Evolutionary conservation across 2,797 vertebrate genomes (phyloP).

Genomic region (Astyanax mexicanus): DNA sequence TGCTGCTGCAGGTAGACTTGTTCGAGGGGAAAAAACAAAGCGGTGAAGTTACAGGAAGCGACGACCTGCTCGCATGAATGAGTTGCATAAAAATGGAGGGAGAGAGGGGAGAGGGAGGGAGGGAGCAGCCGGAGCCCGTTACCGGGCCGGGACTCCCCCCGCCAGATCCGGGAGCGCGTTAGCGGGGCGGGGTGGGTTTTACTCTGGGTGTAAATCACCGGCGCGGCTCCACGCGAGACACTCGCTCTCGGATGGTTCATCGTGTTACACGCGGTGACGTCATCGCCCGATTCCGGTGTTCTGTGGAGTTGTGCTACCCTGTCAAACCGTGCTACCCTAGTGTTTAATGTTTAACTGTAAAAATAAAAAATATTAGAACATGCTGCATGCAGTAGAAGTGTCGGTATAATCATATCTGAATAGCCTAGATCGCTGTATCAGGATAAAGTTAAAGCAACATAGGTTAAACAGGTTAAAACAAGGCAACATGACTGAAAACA

Average conservation of each 20-base stretch:
- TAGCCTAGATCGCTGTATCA: too few relatives aligned
- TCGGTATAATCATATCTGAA: too few relatives aligned
- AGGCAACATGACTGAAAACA: too few relatives aligned
- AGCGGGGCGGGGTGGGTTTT: background rate
- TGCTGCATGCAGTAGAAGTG: too few relatives aligned
- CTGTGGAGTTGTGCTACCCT: too few relatives aligned
- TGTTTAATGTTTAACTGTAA: too few relatives aligned
- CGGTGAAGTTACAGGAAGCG: slow-evolving; percentile 71
- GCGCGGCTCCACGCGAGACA: background rate
- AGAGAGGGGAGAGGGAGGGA: slow-evolving; percentile 40
- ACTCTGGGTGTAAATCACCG: background rate
- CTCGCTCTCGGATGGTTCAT: background rate
- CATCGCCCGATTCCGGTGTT: slow-evolving; percentile 53
- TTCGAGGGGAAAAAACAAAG: slow-evolving; percentile 18
- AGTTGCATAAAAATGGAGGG: slow-evolving; percentile 58
- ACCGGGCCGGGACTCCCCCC: background rate
- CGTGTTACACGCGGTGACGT: slow-evolving; percentile 68
- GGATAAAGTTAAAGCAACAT: too few relatives aligned
- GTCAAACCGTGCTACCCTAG: too few relatives aligned
- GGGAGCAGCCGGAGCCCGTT: background rate
- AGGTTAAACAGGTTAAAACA: too few relatives aligned
- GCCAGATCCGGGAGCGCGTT: background rate
- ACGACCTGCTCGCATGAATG: slow-evolving; percentile 68
- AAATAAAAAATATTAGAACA: too few relatives aligned
- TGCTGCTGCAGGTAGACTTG: too few relatives aligned